Evolutionary conservation across 2,797 vertebrate genomes (phyloP), one percentile per base, ranked within the genome.

Genomic region (Mus caroli): DNA sequence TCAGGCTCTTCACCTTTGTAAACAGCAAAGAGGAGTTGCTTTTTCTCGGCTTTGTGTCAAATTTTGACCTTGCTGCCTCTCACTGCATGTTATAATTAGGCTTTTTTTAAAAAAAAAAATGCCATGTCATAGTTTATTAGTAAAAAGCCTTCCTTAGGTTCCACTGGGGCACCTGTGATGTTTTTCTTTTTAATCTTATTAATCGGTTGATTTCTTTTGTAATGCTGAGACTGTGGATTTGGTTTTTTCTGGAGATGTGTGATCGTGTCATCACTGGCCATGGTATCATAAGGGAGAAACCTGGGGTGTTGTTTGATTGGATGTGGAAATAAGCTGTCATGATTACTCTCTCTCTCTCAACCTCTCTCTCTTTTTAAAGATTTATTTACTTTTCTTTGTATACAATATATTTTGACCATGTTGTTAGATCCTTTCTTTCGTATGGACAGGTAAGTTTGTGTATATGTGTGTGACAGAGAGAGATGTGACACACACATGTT

Each of bases 261-360:
- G 67, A 50, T 87, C 64, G 37, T 89, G 71, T 94, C 58, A 3
- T 75, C 86, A 73, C 69, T 85, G 89, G 34, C 56, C 75, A 34
- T 31, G 52, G 15, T 40, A 69, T 86, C 77, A 40, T 78, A 94
- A 91, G 91, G 86, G 71, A 90, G 88, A 95, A 90, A 37, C 13
- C 12, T 46, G 34, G 71, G 50, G 40, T 56, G 83, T 54, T 82
- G 82, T 31, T 19, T 71, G 31, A 77, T 46, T 92, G 40, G 52
- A n/a, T 17, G 0, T 88, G 50, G 58, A 79, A 88, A 69, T 58
- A 26, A 80, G 90, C 56, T 71, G 11, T 71, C 13, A 2, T 9
- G 34, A 78, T 64, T 31, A 28, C 3, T 24, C 22, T 60, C 58
- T 12, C 60, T 17, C 56, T 6, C 56, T 24, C 58, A 7, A 58